Percentiles rank a stretch among this genome's conserved stretches.
phyloP scores from a whole-genome alignment of 1,140 invertebrate species.

The Araneus ventricosus region DNA sequence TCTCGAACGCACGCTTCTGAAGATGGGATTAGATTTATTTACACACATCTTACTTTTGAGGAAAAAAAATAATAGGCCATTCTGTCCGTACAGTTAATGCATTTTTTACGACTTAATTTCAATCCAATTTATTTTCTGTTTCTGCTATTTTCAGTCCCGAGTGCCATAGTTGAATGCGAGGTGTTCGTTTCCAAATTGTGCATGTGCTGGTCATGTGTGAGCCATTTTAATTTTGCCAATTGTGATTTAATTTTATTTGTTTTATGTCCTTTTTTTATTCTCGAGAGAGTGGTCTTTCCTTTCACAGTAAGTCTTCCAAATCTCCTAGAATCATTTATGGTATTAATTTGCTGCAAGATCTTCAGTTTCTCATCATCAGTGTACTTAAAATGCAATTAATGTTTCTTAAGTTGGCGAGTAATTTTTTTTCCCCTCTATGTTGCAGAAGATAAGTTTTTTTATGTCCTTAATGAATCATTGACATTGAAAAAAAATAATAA shows the following conservation, averaged over 20 bases:
- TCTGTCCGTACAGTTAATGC: too few relatives aligned
- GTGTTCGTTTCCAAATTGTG: too few relatives aligned
- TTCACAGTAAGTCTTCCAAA: background rate
- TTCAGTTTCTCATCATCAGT: too few relatives aligned
- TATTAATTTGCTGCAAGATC: too few relatives aligned
- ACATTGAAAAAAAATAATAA: too few relatives aligned
- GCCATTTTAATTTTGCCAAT: slow-evolving; percentile 42
- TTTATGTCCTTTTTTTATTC: background rate
- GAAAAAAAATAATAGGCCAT: background rate
- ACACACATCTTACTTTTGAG: background rate
- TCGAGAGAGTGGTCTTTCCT: background rate
- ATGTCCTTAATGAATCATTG: too few relatives aligned
- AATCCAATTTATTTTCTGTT: too few relatives aligned
- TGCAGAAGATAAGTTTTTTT: too few relatives aligned
- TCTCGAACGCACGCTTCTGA: background rate
- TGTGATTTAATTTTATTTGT: background rate
- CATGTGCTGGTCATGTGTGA: slow-evolving; percentile 35
- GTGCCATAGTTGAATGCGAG: background rate
- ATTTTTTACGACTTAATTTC: too few relatives aligned
- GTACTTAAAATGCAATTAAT: too few relatives aligned
- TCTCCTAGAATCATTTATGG: background rate
- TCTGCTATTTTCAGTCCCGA: background rate
- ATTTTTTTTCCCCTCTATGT: too few relatives aligned
- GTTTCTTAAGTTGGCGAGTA: too few relatives aligned
- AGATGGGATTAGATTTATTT: slow-evolving; percentile 38